A percentile compares a stretch with the other conserved stretches of the same genome.
Conservation (phyloP, 2,113 vertebrate genomes). For the Rallus limicola region DNA sequence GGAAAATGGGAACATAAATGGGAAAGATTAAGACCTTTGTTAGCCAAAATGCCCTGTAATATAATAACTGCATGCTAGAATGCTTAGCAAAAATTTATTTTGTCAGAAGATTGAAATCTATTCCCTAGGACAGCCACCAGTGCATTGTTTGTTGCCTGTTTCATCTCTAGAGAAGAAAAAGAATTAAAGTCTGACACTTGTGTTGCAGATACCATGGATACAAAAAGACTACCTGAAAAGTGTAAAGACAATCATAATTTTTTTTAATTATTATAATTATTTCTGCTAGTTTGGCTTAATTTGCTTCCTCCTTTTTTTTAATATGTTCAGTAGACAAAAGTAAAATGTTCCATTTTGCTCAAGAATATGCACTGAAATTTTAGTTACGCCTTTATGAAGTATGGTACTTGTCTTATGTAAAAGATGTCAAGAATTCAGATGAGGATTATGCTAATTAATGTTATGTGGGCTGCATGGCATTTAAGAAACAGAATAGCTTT, state of each 20-base stretch:
- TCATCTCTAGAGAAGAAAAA: slow-evolving; percentile 52
- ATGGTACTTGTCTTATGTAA: background rate
- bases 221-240: background rate
- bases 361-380: background rate
- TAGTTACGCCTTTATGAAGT: background rate
- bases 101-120: slow-evolving; percentile 65
- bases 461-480: background rate
- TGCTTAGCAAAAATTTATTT: background rate
- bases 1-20: slow-evolving; percentile 46
- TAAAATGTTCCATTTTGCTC: background rate
- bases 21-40: slow-evolving; percentile 18
- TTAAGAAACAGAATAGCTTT: background rate
- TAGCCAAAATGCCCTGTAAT: background rate
- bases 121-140: slow-evolving; percentile 61
- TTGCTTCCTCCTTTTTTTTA: background rate
- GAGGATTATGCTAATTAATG: background rate
- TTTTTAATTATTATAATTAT: background rate
- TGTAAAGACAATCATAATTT: background rate
- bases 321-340: background rate
- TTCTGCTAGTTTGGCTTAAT: background rate
- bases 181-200: slow-evolving; percentile 53
- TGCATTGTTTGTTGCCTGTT: slow-evolving; percentile 54
- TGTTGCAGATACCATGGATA: background rate
- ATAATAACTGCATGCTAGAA: background rate
- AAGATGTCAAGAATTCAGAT: background rate